Conservation (phyloP, 2,888 invertebrate species). For the Cataglyphis livida region DNA sequence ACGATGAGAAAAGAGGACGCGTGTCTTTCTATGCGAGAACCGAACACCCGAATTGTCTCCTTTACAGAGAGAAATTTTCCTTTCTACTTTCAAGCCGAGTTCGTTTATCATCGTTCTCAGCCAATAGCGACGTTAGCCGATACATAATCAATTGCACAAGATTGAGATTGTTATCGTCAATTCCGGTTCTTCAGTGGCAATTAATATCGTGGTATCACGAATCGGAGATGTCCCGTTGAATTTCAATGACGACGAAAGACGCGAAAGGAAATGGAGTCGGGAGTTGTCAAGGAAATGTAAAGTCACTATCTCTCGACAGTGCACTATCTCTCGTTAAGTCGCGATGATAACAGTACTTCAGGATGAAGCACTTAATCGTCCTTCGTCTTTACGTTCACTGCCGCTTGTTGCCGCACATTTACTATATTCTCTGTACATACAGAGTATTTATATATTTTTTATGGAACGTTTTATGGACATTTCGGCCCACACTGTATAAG, state of each 20-base stretch:
- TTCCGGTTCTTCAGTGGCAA: not conserved
- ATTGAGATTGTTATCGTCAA: not conserved
- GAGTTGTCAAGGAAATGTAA: conserved; percentile 28
- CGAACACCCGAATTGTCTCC: not conserved
- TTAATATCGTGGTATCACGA: conserved; percentile 7
- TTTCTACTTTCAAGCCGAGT: conserved; percentile 10
- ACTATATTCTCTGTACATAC: not conserved
- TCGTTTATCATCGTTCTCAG: not conserved
- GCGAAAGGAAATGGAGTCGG: not conserved
- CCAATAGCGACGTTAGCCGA: not conserved
- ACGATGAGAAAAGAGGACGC: conserved; percentile 22
- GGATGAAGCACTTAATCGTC: not conserved
- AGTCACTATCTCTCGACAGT: not conserved
- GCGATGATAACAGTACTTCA: not conserved
- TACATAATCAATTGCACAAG: not conserved
- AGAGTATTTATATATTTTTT: not conserved
- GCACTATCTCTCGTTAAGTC: conserved; percentile 13
- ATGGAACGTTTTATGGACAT: too few species aligned
- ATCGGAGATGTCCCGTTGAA: not conserved
- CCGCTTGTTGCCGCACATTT: not conserved
- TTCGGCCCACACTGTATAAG: not conserved
- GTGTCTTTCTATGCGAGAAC: not conserved
- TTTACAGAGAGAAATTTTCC: conserved; percentile 1
- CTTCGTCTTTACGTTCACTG: not conserved
- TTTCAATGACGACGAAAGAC: not conserved